Evolutionary conservation across 2,113 vertebrate species (phyloP).

Genomic region (Hypocryptadius cinnamomeus): DNA sequence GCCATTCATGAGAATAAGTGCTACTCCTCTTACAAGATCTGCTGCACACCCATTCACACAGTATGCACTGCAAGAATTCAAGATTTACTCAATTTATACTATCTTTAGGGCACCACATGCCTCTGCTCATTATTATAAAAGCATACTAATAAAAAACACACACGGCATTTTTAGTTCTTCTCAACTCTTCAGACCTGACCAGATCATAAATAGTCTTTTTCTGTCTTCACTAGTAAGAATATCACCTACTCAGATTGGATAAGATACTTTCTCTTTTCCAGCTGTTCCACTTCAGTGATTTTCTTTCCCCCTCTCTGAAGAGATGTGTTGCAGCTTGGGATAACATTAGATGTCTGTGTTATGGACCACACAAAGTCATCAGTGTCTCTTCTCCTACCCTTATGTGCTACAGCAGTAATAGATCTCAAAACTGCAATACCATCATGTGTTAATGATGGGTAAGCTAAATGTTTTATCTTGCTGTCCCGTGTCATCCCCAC

Average conservation of each 20-base stretch:
- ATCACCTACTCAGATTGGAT: neutral
- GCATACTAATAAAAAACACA: neutral
- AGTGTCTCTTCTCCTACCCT: neutral
- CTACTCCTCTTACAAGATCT: neutral
- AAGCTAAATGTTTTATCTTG: neutral
- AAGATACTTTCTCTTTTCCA: neutral
- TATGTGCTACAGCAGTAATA: neutral
- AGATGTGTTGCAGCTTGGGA: neutral
- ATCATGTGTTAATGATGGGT: neutral
- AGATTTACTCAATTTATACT: neutral
- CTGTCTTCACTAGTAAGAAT: neutral
- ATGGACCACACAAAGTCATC: neutral
- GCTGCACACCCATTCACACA: neutral
- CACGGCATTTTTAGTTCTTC: neutral
- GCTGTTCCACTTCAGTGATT: neutral
- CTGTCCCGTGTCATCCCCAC: neutral
- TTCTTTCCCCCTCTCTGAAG: neutral
- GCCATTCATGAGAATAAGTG: neutral
- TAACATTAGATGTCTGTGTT: neutral
- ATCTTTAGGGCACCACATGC: neutral
- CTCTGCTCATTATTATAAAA: neutral
- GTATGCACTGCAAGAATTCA: neutral
- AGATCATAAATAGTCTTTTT: neutral
- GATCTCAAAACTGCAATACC: neutral
- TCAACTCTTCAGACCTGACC: neutral